Base-by-base conservation (phyloP, 2,113 vertebrate genomes). In the Mungos mungo region DNA sequence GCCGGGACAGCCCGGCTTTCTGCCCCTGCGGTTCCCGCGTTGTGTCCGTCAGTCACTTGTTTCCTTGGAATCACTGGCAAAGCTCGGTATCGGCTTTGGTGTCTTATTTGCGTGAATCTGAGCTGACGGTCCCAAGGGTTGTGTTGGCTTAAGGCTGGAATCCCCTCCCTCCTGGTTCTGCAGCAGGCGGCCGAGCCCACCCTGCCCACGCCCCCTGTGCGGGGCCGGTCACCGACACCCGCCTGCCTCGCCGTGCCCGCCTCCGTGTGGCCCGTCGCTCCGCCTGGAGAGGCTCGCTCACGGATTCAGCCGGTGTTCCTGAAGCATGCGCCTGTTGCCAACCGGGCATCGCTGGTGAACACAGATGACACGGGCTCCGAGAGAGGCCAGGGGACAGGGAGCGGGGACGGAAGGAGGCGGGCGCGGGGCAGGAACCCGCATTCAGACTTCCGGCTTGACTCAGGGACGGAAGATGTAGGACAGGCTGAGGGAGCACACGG, bases 141-240 rank as follows among this genome's bases (percentile, higher is more conserved):
- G 2, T 7, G 7, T 31, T 23, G 7, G 63, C 19, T 38, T 52
- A 21, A 10, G 23, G 52, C 71, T 41, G 29, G 3, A 41, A 29
- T 8, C 54, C 80, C 25, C 54, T 23, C 12, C 9, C 13, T 29
- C 63, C 35, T 45, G 47, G 29, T 45, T 52, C 41, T 68, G 35
- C 9, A 45, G 15, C 57, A 12, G 6, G 3, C 0, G 6, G 2
- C 31, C 5, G 11, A 33, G 23, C 60, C 68, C 31, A 4, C 54
- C 31, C n/a, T 23, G 52, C 52, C 3, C 0, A 1, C 16, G 35
- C 16, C 18, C 38, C 18, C 76, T 4, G 1, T n/a, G 35, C 9
- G 2, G 63, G 5, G 63, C 63, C 41, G 27, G 27, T 25, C 5
- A 0, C 5, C 4, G 2, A 15, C 33, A 5, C 1, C n/a, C 5